phyloP scores from a whole-genome alignment of 2,888 invertebrate genomes.

The Trissolcus japonicus region DNA sequence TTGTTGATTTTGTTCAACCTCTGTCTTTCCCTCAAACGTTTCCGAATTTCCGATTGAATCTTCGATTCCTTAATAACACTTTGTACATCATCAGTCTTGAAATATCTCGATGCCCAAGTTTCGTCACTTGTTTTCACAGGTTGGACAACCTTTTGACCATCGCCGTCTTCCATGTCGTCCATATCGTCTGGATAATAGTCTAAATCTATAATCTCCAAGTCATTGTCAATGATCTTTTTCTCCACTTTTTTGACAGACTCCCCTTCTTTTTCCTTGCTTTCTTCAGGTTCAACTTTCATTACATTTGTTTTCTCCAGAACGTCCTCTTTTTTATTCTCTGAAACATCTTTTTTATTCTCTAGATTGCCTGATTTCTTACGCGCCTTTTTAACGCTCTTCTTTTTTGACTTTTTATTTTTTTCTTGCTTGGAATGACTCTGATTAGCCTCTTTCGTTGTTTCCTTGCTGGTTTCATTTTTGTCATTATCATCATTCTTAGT shows the following conservation, averaged over 20 bases:
- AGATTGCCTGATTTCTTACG: background rate
- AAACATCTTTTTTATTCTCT: background rate
- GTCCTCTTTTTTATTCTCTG: constrained; percentile 15
- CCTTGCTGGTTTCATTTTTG: background rate
- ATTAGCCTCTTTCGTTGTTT: background rate
- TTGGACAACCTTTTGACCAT: constrained; percentile 12
- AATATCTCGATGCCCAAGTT: constrained; percentile 75
- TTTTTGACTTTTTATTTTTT: constrained; percentile 19
- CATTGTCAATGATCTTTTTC: constrained; percentile 16
- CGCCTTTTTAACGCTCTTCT: constrained; percentile 19
- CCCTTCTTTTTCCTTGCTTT: background rate
- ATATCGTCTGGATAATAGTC: constrained; percentile 74
- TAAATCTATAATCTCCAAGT: constrained; percentile 70
- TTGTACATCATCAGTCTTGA: constrained; percentile 73
- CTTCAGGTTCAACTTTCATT: background rate
- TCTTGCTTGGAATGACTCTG: constrained; percentile 16
- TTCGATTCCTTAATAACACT: constrained; percentile 75
- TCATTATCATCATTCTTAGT: background rate
- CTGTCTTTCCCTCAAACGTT: constrained; percentile 73
- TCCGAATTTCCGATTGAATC: constrained; percentile 74
- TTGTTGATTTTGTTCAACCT: constrained; percentile 68
- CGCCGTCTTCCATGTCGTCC: constrained; percentile 66
- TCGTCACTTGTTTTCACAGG: constrained; percentile 50
- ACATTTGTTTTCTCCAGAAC: constrained; percentile 7
- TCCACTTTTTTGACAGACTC: background rate